Conservation (phyloP, 1,140 invertebrate species). For the Drosophila persimilis region DNA sequence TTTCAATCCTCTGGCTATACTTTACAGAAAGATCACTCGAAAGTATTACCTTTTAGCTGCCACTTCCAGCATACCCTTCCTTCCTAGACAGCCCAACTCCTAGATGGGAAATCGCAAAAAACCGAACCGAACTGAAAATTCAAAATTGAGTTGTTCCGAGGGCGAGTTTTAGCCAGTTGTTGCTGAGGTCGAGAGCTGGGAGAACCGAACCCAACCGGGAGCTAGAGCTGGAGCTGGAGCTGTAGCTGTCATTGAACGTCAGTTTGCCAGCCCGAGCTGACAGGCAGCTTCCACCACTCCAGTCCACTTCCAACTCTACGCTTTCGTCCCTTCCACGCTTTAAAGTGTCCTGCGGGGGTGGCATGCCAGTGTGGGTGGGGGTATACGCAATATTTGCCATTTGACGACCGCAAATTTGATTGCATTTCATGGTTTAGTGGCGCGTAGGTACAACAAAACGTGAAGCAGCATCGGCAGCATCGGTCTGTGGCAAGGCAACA, state of each 20-base stretch:
- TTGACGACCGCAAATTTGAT: constrained; percentile 82
- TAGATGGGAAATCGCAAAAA: constrained; percentile 22
- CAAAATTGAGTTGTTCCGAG: constrained; percentile 79
- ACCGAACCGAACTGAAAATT: constrained; percentile 47
- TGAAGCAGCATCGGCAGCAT: constrained; percentile 6
- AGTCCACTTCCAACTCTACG: neutral
- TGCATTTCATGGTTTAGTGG: constrained; percentile 81
- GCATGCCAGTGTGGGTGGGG: constrained; percentile 1
- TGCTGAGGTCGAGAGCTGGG: constrained; percentile 21
- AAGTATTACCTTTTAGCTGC: too few species aligned
- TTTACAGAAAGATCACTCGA: too few species aligned
- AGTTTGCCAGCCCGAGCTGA: constrained; percentile 60
- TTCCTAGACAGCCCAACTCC: neutral
- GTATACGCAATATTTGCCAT: constrained; percentile 75
- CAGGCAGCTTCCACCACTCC: constrained; percentile 70
- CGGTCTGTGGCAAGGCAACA: constrained; percentile 3
- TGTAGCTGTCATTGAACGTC: constrained; percentile 32
- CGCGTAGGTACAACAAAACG: constrained; percentile 72
- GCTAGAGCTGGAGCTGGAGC: constrained; percentile 21
- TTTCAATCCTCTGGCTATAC: too few species aligned
- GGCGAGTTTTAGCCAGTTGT: constrained; percentile 35
- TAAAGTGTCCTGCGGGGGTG: constrained; percentile 52
- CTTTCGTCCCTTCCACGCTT: constrained; percentile 25
- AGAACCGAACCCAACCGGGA: constrained; percentile 2
- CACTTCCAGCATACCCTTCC: constrained; percentile 14